Conservation (phyloP, 2,797 vertebrate species). For the Danio choprae region DNA sequence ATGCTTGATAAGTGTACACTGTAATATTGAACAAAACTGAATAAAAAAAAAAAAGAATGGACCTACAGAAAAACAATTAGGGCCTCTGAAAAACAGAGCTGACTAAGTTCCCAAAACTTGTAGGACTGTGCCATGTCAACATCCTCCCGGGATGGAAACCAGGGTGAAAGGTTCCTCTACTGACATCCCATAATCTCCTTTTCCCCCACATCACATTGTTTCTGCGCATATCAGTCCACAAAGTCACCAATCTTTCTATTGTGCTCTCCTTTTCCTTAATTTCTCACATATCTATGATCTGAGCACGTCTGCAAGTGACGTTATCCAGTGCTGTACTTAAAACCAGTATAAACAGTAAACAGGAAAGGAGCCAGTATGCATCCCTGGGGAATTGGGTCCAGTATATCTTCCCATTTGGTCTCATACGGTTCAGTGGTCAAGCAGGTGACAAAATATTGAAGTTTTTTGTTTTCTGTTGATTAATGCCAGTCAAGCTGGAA, state of each 20-base stretch:
- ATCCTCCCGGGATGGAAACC: slow-evolving; percentile 12
- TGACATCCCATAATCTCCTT: not conserved
- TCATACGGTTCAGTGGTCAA: not conserved
- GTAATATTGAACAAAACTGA: too few species aligned
- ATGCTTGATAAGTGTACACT: too few species aligned
- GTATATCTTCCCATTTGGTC: not conserved
- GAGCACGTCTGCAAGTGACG: not conserved
- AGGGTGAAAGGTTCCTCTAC: slow-evolving; percentile 3
- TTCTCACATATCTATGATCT: not conserved
- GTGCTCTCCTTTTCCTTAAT: not conserved
- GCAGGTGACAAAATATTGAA: not conserved
- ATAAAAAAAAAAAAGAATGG: too few species aligned
- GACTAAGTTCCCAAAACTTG: not conserved
- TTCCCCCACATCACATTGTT: not conserved
- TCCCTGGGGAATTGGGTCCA: not conserved
- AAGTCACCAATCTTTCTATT: not conserved
- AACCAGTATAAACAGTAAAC: not conserved
- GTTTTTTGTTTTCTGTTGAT: not conserved
- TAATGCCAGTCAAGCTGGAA: not conserved
- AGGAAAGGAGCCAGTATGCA: not conserved
- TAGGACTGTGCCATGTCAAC: slow-evolving; percentile 8
- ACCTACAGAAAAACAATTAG: too few species aligned
- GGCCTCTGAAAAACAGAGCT: not conserved
- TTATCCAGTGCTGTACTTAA: not conserved
- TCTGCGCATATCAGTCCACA: too few species aligned